phyloP scores from a whole-genome alignment of 2,797 vertebrate genomes.

The Sebastes reedi region DNA sequence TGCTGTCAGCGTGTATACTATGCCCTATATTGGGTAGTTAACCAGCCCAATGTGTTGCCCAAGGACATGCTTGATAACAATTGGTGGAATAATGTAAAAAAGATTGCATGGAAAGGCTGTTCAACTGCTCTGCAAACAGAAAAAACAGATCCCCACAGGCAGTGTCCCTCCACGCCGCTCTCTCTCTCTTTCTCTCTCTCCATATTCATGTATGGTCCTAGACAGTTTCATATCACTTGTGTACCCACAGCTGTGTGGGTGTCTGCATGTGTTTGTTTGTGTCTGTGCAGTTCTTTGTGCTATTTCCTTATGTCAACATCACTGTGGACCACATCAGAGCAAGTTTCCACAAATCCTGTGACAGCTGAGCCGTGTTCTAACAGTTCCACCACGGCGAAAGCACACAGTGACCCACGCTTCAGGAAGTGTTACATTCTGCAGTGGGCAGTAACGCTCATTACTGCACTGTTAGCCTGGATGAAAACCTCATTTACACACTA shows the following conservation, averaged over 20 bases:
- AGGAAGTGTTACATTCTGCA: neutral
- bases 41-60: conserved; percentile 46
- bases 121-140: conserved; percentile 34
- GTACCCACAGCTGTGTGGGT: conserved; percentile 44
- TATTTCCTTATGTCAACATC: conserved; percentile 42
- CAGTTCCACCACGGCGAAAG: conserved; percentile 2
- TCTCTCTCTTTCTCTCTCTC: neutral
- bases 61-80: conserved; percentile 58
- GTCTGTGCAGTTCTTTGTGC: conserved; percentile 14
- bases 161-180: conserved; percentile 19
- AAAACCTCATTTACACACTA: neutral
- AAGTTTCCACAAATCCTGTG: neutral
- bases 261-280: conserved; percentile 38
- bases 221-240: conserved; percentile 48
- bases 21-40: conserved; percentile 45
- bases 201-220: conserved; percentile 34
- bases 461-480: neutral
- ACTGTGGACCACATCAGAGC: conserved; percentile 40
- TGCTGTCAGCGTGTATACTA: conserved; percentile 31
- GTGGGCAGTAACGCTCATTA: conserved; percentile 9
- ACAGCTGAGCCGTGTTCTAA: conserved; percentile 19
- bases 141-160: conserved; percentile 43
- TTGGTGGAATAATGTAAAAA: conserved; percentile 46
- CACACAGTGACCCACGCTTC: neutral
- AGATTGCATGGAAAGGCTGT: conserved; percentile 22